Evolutionary conservation across 2,888 invertebrate species (phyloP).

Genomic region (Rambutsinella grinnellia): DNA sequence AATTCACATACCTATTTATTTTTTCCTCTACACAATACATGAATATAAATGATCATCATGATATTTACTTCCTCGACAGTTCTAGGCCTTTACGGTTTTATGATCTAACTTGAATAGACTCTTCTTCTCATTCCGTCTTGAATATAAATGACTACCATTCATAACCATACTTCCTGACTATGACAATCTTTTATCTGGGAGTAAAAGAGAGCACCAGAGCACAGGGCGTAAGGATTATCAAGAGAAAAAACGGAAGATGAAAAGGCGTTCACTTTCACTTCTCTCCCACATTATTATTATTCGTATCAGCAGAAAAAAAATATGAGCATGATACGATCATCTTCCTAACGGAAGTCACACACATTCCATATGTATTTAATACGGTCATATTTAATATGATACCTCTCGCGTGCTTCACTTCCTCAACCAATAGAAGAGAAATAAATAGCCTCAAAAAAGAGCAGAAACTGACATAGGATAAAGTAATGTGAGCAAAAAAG

Average conservation of each 20-base stretch:
- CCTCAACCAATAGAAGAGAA: no score
- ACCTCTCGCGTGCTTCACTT: no score
- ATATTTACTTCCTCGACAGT: no score
- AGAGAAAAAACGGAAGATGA: neutral
- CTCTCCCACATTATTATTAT: slow-evolving; percentile 33
- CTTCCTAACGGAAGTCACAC: slow-evolving; percentile 55
- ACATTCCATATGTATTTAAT: slow-evolving; percentile 47
- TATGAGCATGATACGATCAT: slow-evolving; percentile 51
- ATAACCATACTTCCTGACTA: slow-evolving; percentile 24
- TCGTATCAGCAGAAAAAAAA: slow-evolving; percentile 53
- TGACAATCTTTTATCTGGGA: slow-evolving; percentile 28
- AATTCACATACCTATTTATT: no score
- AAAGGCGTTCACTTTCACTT: neutral
- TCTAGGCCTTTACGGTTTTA: no score
- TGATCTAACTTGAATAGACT: no score
- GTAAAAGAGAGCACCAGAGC: slow-evolving; percentile 20
- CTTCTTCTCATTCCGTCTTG: slow-evolving; percentile 9
- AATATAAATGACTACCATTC: slow-evolving; percentile 12
- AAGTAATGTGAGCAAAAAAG: slow-evolving; percentile 46
- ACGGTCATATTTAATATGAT: neutral
- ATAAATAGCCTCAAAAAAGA: no score
- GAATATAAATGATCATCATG: no score
- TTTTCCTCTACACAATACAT: no score
- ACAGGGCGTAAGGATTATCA: slow-evolving; percentile 2
- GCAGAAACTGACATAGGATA: slow-evolving; percentile 47